Evolutionary conservation across 1,140 invertebrate genomes (phyloP).

Genomic region (Rhagoletis zephyria): DNA sequence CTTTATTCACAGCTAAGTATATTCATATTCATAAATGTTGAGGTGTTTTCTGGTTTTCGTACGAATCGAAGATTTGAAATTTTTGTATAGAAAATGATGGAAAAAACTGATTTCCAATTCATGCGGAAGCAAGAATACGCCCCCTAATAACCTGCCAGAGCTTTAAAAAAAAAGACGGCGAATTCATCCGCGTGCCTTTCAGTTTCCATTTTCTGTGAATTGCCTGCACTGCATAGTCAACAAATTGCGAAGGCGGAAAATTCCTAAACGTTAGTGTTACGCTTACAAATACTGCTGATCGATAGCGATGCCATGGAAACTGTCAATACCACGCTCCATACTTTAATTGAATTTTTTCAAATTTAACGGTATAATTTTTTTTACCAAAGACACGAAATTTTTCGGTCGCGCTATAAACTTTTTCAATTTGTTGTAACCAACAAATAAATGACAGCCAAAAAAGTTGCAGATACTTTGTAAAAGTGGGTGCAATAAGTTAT

Average conservation of each 20-base stretch:
- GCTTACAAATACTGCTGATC: not conserved
- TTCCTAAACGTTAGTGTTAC: not conserved
- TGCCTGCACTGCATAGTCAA: not conserved
- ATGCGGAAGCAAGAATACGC: no score
- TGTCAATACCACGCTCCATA: not conserved
- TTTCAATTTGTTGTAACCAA: slow-evolving; percentile 2
- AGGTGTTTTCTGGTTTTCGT: no score
- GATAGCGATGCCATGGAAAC: not conserved
- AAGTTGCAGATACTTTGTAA: slow-evolving; percentile 22
- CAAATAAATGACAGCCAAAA: not conserved
- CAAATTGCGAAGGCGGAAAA: not conserved
- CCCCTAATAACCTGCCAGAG: no score
- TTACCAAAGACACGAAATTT: not conserved
- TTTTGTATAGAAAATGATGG: no score
- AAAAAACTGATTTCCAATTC: no score
- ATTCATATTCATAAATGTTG: no score
- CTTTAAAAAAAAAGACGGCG: no score
- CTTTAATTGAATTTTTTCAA: not conserved
- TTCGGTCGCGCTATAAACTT: not conserved
- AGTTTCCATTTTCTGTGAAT: not conserved
- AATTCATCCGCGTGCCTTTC: not conserved
- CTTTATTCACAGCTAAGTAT: no score
- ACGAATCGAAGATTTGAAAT: no score
- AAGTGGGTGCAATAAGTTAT: slow-evolving; percentile 15
- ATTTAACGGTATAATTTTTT: not conserved